phyloP scores from a whole-genome alignment of 2,113 vertebrate genomes.

The Zosterops lateralis region DNA sequence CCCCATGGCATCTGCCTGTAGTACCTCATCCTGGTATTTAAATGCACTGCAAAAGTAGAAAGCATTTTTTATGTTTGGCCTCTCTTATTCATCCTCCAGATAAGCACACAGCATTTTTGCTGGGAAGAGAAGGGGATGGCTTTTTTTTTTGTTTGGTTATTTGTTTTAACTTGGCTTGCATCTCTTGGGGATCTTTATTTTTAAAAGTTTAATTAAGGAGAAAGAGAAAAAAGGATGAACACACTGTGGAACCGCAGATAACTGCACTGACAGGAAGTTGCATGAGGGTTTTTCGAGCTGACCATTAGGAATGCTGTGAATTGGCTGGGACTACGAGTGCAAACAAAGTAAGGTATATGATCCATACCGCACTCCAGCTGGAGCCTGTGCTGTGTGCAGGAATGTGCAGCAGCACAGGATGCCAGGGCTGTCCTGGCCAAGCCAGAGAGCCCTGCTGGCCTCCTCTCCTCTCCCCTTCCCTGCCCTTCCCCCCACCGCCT shows the following conservation, averaged over 20 bases:
- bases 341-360: background rate
- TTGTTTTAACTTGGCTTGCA: background rate
- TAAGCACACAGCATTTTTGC: background rate
- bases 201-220: conserved; percentile 14
- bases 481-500: background rate
- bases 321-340: background rate
- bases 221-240: background rate
- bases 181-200: background rate
- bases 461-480: background rate
- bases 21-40: background rate
- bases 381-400: background rate
- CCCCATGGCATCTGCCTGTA: background rate
- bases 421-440: background rate
- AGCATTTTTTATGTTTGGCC: background rate
- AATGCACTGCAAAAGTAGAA: background rate
- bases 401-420: background rate
- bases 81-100: background rate
- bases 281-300: background rate
- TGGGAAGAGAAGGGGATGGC: background rate
- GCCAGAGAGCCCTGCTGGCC: background rate
- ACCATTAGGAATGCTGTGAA: background rate
- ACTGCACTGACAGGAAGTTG: conserved; percentile 40
- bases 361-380: conserved; percentile 20
- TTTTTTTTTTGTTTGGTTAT: background rate
- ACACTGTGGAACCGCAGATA: background rate